Base-by-base conservation (phyloP, 2,888 invertebrate genomes). In the Dynastes maya region DNA sequence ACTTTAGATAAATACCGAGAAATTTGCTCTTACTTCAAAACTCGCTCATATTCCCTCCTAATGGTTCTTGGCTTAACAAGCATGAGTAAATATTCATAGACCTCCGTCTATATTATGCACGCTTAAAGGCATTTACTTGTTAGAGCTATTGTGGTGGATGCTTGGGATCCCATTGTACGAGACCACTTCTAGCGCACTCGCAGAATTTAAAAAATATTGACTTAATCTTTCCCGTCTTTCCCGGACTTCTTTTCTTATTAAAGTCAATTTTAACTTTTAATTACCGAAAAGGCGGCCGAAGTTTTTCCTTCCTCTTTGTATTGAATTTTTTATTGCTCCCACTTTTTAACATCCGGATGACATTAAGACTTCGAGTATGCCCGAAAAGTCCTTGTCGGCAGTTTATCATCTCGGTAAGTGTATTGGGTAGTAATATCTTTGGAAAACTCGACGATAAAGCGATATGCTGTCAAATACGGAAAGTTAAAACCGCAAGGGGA, bases 241-340 rank as follows among this genome's bases (percentile, higher is more conserved):
- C 49, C 68, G 40, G 11, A 68, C 68, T 68, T 51, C 51, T 51
- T 68, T 9, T 51, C 68, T 68, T 68, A 68, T 68, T 68, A 68
- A 68, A 68, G 68, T 53, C 68, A 68, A 68, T 68, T 68, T 68
- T 51, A 68, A 68, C 68, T 68, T 68, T 68, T 68, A 68, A 68
- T 68, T 68, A 68, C 68, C 51, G 49, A 68, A 51, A 49, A 51
- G 68, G 51, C 49, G 68, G 16, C 22, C 68, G 32, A 68, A 68
- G 51, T 68, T 68, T 49, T 49, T 68, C 27, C 27, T 27, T 68
- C 51, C 68, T 29, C 29, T 68, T 68, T 68, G 68, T 68, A 68
- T 68, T 68, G 68, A 68, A 68, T 68, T 68, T 67, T 68, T 68
- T 68, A 68, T 68, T 68, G 68, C 68, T 29, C 8, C 13, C 68